These are phyloP conservation scores for Ardeotis arabs DNA, from an alignment of 2,113 vertebrate species.

Conservation along the genomic window DNA sequence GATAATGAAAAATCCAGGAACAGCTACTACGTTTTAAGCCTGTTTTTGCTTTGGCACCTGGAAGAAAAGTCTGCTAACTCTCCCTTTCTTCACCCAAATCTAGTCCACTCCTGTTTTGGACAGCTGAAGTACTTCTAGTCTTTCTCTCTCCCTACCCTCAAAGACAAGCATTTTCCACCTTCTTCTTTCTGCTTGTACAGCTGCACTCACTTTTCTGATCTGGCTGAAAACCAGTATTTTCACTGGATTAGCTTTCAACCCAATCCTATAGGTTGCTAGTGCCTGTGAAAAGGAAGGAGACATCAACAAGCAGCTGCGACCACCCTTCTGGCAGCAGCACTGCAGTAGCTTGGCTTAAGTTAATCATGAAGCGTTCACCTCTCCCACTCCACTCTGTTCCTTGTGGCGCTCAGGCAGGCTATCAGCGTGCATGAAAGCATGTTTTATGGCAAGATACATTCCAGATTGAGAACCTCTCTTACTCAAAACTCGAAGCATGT, in stretches of 20 bases:
- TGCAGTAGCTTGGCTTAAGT: not conserved
- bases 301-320: fast-evolving
- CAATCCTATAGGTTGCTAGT: not conserved
- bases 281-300: not conserved
- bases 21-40: not conserved
- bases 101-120: not conserved
- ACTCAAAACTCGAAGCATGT: not conserved
- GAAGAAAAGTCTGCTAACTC: not conserved
- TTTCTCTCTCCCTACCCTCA: not conserved
- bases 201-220: not conserved
- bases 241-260: not conserved
- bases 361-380: not conserved
- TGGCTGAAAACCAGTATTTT: not conserved
- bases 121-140: not conserved
- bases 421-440: fast-evolving
- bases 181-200: not conserved
- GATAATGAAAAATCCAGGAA: not conserved
- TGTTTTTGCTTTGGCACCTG: not conserved
- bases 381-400: not conserved
- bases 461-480: not conserved
- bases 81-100: not conserved
- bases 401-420: not conserved
- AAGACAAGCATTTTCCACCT: not conserved
- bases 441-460: not conserved
- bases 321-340: not conserved